Conservation (phyloP, 2,888 invertebrate genomes). For the Diachrysia chrysitis region DNA sequence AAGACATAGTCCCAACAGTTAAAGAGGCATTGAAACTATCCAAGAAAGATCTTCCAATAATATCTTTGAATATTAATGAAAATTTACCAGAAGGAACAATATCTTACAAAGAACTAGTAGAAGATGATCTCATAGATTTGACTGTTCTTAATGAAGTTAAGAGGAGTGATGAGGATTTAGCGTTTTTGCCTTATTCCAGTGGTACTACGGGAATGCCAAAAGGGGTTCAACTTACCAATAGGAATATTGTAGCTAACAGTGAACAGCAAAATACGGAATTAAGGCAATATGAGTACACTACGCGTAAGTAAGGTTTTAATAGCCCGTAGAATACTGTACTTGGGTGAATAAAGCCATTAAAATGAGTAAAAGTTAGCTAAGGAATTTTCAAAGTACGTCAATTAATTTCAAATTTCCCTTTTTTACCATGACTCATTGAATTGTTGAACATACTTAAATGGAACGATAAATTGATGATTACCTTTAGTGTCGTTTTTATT, state of each 20-base stretch:
- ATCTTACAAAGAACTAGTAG: constrained; percentile 89
- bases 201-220: constrained; percentile 95
- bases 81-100: constrained; percentile 86
- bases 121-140: constrained; percentile 83
- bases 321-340: neutral
- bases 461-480: neutral
- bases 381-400: too few relatives aligned
- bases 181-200: constrained; percentile 94
- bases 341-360: too few relatives aligned
- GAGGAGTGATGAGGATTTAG: constrained; percentile 87
- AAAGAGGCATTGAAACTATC: constrained; percentile 81
- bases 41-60: constrained; percentile 85
- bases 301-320: constrained; percentile 65
- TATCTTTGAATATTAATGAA: constrained; percentile 71
- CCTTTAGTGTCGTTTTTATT: neutral
- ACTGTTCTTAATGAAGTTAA: constrained; percentile 80
- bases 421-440: too few relatives aligned
- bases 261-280: constrained; percentile 74
- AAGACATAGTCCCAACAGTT: constrained; percentile 86
- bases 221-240: constrained; percentile 91
- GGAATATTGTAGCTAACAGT: constrained; percentile 86
- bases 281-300: constrained; percentile 68
- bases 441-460: neutral
- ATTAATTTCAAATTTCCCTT: too few relatives aligned
- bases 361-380: too few relatives aligned